These are phyloP conservation scores for Trochalopteron elliotii DNA, from an alignment of 2,113 vertebrate species.

Conservation along the genomic window DNA sequence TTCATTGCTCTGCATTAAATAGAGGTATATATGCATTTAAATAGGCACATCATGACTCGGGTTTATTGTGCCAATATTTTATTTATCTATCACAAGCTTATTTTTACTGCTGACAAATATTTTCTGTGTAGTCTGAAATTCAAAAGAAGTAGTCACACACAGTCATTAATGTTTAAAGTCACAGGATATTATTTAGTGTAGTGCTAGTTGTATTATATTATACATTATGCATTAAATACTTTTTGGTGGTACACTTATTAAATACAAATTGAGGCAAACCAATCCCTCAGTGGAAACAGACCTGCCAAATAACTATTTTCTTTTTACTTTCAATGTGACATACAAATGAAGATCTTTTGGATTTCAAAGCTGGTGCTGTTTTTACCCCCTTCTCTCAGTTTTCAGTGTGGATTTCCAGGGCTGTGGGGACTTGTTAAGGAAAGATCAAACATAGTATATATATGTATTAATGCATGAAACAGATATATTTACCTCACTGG, in stretches of 20 bases:
- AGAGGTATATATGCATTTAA: constrained; percentile 38
- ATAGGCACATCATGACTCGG: background rate
- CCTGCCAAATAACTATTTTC: constrained; percentile 58
- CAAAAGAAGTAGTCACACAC: constrained; percentile 46
- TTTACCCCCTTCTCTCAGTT: background rate
- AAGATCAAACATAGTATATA: constrained; percentile 69
- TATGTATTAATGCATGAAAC: constrained; percentile 69
- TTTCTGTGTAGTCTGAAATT: constrained; percentile 38
- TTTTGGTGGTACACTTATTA: constrained; percentile 40
- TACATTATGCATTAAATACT: constrained; percentile 63
- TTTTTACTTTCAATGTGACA: constrained; percentile 39
- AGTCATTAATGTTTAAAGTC: constrained; percentile 67
- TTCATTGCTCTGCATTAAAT: background rate
- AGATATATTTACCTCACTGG: constrained; percentile 66
- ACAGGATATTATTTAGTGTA: constrained; percentile 59
- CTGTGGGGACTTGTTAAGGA: constrained; percentile 68
- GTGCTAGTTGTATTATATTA: constrained; percentile 46
- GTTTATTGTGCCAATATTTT: constrained; percentile 41
- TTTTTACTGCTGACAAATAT: constrained; percentile 62
- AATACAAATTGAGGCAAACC: constrained; percentile 62
- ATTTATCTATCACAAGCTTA: constrained; percentile 49
- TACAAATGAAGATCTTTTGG: constrained; percentile 50
- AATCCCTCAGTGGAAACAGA: constrained; percentile 24
- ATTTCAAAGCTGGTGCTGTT: constrained; percentile 57
- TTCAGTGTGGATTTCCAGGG: constrained; percentile 47